Evolutionary conservation across 2,888 invertebrate genomes (phyloP).

Genomic region (Diplazon laetatorius): DNA sequence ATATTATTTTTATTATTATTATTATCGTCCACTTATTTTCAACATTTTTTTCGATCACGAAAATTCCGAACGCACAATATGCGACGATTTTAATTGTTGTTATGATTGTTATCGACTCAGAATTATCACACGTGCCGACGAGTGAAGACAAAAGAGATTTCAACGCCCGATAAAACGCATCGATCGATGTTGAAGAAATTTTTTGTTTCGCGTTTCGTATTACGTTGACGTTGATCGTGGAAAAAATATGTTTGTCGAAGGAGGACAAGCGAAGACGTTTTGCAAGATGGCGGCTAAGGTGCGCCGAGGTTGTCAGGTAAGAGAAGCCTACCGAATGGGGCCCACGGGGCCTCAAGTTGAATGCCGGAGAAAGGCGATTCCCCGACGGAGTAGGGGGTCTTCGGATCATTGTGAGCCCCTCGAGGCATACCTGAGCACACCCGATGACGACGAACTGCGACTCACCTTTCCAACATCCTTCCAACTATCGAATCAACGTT

Average conservation of each 20-base stretch:
- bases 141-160: background rate
- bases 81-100: too few relatives aligned
- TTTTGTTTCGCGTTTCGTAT: background rate
- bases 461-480: slow-evolving; percentile 4
- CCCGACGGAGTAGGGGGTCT: slow-evolving; percentile 46
- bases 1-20: background rate
- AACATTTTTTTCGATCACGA: background rate
- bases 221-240: background rate
- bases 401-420: slow-evolving; percentile 23
- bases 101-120: too few relatives aligned
- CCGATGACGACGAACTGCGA: slow-evolving; percentile 11
- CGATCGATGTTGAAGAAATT: background rate
- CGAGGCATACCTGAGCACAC: slow-evolving; percentile 1
- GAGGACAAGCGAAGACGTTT: slow-evolving; percentile 61
- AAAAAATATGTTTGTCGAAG: slow-evolving; percentile 52
- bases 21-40: background rate
- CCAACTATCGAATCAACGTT: too few relatives aligned
- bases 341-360: slow-evolving; percentile 41
- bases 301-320: slow-evolving; percentile 71
- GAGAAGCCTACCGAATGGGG: slow-evolving; percentile 61
- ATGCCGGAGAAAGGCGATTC: slow-evolving; percentile 54
- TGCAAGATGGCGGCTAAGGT: slow-evolving; percentile 74
- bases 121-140: too few relatives aligned
- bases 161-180: slow-evolving; percentile 5
- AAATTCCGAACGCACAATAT: slow-evolving; percentile 46